Base-by-base conservation (phyloP, 2,888 invertebrate species). In the Dynastes tityus region DNA sequence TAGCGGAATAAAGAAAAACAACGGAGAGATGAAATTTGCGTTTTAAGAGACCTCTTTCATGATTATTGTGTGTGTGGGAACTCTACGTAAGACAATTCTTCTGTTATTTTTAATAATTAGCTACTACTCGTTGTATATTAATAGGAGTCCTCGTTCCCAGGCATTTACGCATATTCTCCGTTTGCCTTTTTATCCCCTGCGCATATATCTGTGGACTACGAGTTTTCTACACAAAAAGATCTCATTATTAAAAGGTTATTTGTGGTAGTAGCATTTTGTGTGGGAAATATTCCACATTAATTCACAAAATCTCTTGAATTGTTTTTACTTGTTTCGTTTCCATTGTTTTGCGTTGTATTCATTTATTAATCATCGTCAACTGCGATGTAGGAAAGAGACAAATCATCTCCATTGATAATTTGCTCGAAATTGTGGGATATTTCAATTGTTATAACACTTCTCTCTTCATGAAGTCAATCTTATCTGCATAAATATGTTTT, bases 91-190 rank as follows among this genome's bases (percentile, higher is more conserved):
- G 45, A 88, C 88, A 85, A 86, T 83, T 84, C 45, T 45, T 45
- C 86, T 84, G 61, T 86, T 87, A 82, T 87, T 88, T 86, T 87
- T 86, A 87, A 88, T 88, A 88, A 88, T 88, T 87, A 86, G 85
- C 85, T 79, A 32, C 51, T 87, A 86, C 85, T 88, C 87, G 84
- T 85, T 87, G 88, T 87, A 87, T 88, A 88, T 88, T 88, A 88
- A 88, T 88, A 85, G 86, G 86, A 84, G 88, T 85, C 87, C 88
- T 85, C 86, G 85, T 89, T 89, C 88, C 86, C 89, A 89, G 84
- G 84, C 80, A 16, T 22, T 58, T 45, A 45, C 45, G 55, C 22
- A 8, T 58, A 8, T 22, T 58, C 22, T 16, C n/a, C 5, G 8
- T 58, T 16, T 27, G 55, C 55, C 22, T 58, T 58, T 58, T 22